Evolutionary conservation across 2,888 invertebrate genomes (phyloP).

Genomic region (Stenichneumon culpator): DNA sequence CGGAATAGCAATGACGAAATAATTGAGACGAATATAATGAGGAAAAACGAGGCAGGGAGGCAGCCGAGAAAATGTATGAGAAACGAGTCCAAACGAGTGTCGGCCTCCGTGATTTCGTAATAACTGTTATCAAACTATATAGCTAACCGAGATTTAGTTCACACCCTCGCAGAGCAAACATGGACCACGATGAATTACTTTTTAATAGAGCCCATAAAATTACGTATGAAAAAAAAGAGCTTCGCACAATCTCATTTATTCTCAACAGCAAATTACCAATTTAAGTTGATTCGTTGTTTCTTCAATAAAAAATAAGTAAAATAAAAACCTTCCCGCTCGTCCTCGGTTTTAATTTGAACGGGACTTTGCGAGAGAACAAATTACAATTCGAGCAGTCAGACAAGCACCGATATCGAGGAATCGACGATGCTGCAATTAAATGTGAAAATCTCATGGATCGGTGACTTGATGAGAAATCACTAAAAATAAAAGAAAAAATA

Average conservation of each 20-base stretch:
- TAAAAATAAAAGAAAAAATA: conserved; percentile 10
- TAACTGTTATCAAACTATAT: conserved; percentile 16
- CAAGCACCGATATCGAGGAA: not conserved
- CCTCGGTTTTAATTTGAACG: not conserved
- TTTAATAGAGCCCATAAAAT: not conserved
- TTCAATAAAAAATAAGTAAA: not conserved
- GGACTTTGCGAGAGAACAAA: not conserved
- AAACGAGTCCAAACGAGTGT: not conserved
- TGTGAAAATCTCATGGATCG: not conserved
- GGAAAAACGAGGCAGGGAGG: not conserved
- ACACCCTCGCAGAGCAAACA: conserved; percentile 16
- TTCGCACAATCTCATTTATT: not conserved
- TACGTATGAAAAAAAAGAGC: not conserved
- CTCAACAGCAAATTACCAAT: not conserved
- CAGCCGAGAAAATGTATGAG: not conserved
- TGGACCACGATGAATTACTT: conserved; percentile 46
- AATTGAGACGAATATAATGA: conserved; percentile 12
- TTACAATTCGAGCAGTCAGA: not conserved
- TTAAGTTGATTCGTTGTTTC: not conserved
- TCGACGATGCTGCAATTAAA: not conserved
- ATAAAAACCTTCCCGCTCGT: not conserved
- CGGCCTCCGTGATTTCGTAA: not conserved
- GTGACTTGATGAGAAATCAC: not conserved
- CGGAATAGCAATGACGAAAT: not conserved
- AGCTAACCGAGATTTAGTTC: conserved; percentile 26